Conservation (phyloP, 1,140 invertebrate genomes). For the Anadara kagoshimensis region DNA sequence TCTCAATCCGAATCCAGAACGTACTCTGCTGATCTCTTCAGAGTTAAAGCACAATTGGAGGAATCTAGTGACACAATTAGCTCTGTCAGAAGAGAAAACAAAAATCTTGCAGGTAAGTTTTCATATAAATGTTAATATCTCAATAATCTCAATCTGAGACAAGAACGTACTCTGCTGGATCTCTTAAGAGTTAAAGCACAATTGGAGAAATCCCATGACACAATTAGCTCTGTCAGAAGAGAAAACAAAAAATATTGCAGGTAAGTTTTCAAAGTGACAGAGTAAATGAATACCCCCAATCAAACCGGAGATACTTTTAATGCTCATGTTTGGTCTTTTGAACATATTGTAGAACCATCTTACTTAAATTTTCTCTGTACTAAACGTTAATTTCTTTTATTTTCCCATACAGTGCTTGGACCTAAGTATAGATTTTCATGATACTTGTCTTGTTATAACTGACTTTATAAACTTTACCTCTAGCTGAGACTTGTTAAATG, state of each 20-base stretch:
- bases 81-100: constrained; percentile 98
- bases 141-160: constrained; percentile 99
- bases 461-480: no score
- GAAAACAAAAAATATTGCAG: constrained; percentile 99
- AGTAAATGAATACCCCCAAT: no score
- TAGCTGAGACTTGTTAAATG: no score
- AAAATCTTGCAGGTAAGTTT: constrained; percentile 89
- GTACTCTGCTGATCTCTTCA: constrained; percentile 99
- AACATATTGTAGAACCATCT: no score
- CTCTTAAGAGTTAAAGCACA: constrained; percentile 98
- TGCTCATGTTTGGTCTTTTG: no score
- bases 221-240: constrained; percentile 96
- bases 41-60: constrained; percentile 97
- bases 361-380: no score
- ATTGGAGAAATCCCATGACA: constrained; percentile 97
- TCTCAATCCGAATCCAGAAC: constrained; percentile 99
- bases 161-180: constrained; percentile 99
- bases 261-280: constrained; percentile 54
- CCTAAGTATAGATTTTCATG: no score
- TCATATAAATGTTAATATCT: no score
- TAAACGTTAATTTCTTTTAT: no score
- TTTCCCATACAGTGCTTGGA: no score
- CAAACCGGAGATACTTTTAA: no score
- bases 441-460: no score
- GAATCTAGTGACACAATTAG: constrained; percentile 97